phyloP scores from a whole-genome alignment of 2,113 vertebrate species.

The Smithornis capensis region DNA sequence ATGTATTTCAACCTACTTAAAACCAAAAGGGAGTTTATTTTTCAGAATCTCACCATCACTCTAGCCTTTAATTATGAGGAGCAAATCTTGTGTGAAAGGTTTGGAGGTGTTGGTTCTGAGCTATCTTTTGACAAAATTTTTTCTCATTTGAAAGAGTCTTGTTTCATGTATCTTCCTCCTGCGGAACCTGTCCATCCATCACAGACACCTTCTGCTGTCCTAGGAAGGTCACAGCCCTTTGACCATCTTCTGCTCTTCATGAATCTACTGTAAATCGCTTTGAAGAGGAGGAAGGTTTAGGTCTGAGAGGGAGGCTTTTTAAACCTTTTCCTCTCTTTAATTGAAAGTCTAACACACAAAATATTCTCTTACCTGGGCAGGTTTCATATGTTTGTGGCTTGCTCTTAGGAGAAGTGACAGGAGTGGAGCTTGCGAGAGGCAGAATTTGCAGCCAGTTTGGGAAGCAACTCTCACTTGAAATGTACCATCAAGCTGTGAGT shows the following conservation, averaged over 20 bases:
- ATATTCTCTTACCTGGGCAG: neutral
- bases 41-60: neutral
- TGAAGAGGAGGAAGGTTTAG: neutral
- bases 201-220: neutral
- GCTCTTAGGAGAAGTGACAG: neutral
- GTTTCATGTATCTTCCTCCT: neutral
- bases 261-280: neutral
- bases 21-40: neutral
- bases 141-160: neutral
- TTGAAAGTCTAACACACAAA: neutral
- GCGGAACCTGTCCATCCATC: accelerated
- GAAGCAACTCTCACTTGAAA: neutral
- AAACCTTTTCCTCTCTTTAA: neutral
- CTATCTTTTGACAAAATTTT: neutral
- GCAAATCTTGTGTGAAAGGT: neutral
- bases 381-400: neutral
- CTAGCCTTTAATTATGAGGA: neutral
- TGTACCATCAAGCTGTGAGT: neutral
- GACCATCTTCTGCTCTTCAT: neutral
- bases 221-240: neutral
- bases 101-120: neutral
- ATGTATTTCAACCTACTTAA: neutral
- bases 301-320: neutral
- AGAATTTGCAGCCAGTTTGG: neutral
- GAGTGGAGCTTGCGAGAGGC: neutral